phyloP scores from a whole-genome alignment of 37 sponge, comb jelly and placozoan species.

The Halichondria panicea region DNA sequence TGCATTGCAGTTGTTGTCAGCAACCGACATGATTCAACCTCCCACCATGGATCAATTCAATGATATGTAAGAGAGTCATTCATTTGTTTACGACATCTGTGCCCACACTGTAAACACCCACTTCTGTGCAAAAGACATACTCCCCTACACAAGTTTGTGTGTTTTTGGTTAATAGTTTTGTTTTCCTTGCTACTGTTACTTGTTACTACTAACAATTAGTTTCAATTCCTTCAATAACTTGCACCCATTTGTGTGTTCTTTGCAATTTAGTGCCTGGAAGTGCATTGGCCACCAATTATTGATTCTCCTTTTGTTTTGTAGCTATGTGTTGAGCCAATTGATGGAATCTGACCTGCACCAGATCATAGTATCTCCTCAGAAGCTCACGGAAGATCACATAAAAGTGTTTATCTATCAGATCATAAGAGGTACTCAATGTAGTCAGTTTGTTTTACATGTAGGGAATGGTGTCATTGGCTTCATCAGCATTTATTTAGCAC shows the following conservation, averaged over 20 bases:
- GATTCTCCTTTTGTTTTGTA: slow-evolving; percentile 5
- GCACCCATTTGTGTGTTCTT: not conserved
- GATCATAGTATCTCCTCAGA: slow-evolving; percentile 78
- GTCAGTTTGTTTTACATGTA: too few species aligned
- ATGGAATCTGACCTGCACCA: slow-evolving; percentile 90
- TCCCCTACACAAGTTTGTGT: not conserved
- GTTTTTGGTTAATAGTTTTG: not conserved
- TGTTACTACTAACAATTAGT: not conserved
- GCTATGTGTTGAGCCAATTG: slow-evolving; percentile 73
- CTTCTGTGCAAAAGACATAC: too few species aligned
- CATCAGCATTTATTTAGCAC: not conserved
- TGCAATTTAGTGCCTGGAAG: not conserved
- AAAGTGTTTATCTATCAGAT: slow-evolving; percentile 89
- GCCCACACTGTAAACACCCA: too few species aligned
- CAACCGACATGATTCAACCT: slow-evolving; percentile 70
- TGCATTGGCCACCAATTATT: too few species aligned
- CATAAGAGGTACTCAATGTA: slow-evolving; percentile 85
- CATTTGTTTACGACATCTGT: not conserved
- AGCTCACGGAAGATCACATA: slow-evolving; percentile 79
- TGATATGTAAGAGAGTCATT: slow-evolving; percentile 62
- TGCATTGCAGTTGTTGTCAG: slow-evolving; percentile 59
- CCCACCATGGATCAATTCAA: slow-evolving; percentile 50
- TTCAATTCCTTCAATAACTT: not conserved
- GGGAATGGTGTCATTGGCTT: too few species aligned
- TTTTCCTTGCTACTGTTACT: not conserved